Evolutionary conservation across 2,797 vertebrate species (phyloP).

Genomic region (Siniperca undulata): DNA sequence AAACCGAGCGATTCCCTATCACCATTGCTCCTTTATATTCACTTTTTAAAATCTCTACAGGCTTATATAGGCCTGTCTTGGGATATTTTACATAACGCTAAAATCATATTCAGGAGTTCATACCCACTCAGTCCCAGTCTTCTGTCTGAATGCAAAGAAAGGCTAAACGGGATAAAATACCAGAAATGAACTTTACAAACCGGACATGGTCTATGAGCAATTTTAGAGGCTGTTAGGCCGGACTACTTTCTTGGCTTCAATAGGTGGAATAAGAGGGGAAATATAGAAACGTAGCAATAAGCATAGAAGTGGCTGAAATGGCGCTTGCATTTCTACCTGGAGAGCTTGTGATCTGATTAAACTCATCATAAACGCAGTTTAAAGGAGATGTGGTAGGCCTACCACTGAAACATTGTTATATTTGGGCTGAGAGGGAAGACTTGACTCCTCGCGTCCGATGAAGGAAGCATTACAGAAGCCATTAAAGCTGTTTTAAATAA

Average conservation of each 20-base stretch:
- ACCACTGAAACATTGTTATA: neutral
- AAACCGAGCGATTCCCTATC: neutral
- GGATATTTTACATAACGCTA: neutral
- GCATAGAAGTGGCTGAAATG: neutral
- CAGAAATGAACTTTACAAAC: neutral
- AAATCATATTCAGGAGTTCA: neutral
- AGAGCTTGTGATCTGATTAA: neutral
- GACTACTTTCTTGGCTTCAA: neutral
- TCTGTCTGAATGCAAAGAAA: neutral
- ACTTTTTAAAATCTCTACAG: neutral
- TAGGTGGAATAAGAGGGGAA: neutral
- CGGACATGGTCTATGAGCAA: too few relatives aligned
- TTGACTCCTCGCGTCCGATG: constrained; percentile 26
- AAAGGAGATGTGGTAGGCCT: neutral
- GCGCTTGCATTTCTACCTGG: neutral
- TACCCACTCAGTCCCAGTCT: neutral
- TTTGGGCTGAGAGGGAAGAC: neutral
- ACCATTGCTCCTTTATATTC: neutral
- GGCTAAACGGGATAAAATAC: neutral
- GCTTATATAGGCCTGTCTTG: neutral
- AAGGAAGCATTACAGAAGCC: constrained; percentile 6
- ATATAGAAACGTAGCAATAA: neutral
- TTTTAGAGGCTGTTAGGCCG: neutral
- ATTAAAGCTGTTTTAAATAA: neutral
- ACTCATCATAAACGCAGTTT: neutral